Base-by-base conservation (phyloP, 1,140 invertebrate genomes). In the Drosophila punjabiensis region DNA sequence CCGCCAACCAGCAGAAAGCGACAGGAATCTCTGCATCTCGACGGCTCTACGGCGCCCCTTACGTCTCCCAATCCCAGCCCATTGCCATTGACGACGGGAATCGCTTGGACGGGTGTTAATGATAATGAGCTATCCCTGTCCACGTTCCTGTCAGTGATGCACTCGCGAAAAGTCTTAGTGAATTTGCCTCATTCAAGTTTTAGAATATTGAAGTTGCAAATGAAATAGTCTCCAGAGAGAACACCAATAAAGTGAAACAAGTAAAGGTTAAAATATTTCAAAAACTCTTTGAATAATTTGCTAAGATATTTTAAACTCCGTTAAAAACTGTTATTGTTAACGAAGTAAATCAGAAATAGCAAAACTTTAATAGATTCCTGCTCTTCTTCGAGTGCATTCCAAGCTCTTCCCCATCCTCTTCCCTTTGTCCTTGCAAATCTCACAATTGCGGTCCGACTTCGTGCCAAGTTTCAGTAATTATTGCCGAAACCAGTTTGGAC, bases 41-140 rank as follows among this genome's bases (percentile, higher is more conserved):
- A 37, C 55, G 33, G 20, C 20, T 11, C 55, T 39, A 16, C 55
- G 5, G 2, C 55, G 20, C 24, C 55, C 33, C 55, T 28, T 20
- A 14, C 30, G 35, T 18, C 66, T 50, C 43, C 16, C 18, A 33
- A 9, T 62, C 52, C 13, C 24, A 39, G 5, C 48, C 56, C 63
- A 39, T 69, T 37, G 24, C 65, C 70, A 67, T 53, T 45, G 66
- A 79, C 69, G 47, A 89, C 78, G 60, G 53, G 68, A 79, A 85
- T 76, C 79, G 66, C 68, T 50, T 69, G 78, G 81, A 61, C 71
- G 86, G 86, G 86, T 88, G 85, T 88, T 88, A 88, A 88, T 90
- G 85, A 88, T 88, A 85, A 89, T 85, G 86, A 90, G 85, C 79
- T 66, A 65, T 65, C 53, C 68, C 59, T 37, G 59, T 70, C 35